Conservation (phyloP, 2,113 vertebrate species). For the Sceloporus undulatus region DNA sequence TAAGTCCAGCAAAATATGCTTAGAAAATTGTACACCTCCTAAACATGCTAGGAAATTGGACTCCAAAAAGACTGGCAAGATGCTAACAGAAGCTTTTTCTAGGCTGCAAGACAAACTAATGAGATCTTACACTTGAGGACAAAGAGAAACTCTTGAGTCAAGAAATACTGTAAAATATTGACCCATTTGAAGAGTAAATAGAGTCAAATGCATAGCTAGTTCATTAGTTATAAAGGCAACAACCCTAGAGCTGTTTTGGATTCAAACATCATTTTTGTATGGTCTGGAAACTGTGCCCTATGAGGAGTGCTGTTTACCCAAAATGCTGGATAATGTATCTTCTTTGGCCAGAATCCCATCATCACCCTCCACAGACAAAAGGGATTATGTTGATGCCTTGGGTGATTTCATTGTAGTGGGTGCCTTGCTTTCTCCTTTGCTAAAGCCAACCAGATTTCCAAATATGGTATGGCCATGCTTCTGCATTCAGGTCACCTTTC, state of each 20-base stretch:
- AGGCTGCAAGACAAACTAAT: neutral
- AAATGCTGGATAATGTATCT: too few relatives aligned
- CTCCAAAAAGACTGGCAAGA: neutral
- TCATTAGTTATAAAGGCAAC: neutral
- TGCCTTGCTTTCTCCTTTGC: too few relatives aligned
- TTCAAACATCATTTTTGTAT: neutral
- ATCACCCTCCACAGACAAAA: too few relatives aligned
- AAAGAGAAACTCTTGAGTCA: neutral
- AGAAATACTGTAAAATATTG: conserved; percentile 16
- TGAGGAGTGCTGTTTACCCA: too few relatives aligned
- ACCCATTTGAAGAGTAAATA: neutral
- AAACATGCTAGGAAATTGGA: neutral
- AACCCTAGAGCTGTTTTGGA: too few relatives aligned
- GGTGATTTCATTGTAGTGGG: too few relatives aligned
- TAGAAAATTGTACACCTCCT: neutral
- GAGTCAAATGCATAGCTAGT: conserved; percentile 1
- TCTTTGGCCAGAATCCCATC: too few relatives aligned
- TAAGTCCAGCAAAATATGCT: neutral
- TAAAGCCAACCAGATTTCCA: too few relatives aligned
- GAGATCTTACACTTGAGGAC: neutral
- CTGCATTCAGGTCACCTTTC: too few relatives aligned
- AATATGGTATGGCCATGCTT: too few relatives aligned
- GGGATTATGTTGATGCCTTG: too few relatives aligned
- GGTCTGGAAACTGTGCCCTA: too few relatives aligned
- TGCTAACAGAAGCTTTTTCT: conserved; percentile 28